phyloP scores from a whole-genome alignment of 2,888 invertebrate species.

The Diachrysia chrysitis region DNA sequence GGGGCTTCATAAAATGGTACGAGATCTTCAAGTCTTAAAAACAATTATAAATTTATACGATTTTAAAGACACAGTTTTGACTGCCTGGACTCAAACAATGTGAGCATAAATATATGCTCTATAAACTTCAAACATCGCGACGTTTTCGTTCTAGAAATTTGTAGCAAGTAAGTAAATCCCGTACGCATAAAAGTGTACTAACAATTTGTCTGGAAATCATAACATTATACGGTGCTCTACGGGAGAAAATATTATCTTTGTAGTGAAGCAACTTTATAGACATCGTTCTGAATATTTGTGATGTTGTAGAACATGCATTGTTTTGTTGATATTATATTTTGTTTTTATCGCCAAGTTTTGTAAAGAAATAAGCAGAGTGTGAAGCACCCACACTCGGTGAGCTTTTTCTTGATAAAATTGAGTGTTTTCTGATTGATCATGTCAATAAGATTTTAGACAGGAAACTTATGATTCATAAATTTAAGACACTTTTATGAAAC shows the following conservation, averaged over 20 bases:
- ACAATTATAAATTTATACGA: not conserved
- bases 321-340: slow-evolving; percentile 18
- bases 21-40: not conserved
- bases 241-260: slow-evolving; percentile 45
- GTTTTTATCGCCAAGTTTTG: slow-evolving; percentile 8
- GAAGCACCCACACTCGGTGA: not conserved
- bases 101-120: not conserved
- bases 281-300: slow-evolving; percentile 45
- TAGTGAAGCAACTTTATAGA: slow-evolving; percentile 33
- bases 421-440: no score
- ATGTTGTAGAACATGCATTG: slow-evolving; percentile 50
- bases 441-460: no score
- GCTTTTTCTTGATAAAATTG: no score
- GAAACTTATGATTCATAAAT: no score
- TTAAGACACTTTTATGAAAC: no score
- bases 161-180: slow-evolving; percentile 13
- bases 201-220: slow-evolving; percentile 44
- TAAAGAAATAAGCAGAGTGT: not conserved
- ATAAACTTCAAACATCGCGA: not conserved
- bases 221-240: slow-evolving; percentile 23
- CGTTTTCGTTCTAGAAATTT: not conserved
- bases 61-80: not conserved
- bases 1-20: no score
- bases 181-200: slow-evolving; percentile 24
- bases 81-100: not conserved